Evolutionary conservation across 37 sponge, comb jelly and placozoan genomes (phyloP).

Genomic region (Cliona cf. orientalis): DNA sequence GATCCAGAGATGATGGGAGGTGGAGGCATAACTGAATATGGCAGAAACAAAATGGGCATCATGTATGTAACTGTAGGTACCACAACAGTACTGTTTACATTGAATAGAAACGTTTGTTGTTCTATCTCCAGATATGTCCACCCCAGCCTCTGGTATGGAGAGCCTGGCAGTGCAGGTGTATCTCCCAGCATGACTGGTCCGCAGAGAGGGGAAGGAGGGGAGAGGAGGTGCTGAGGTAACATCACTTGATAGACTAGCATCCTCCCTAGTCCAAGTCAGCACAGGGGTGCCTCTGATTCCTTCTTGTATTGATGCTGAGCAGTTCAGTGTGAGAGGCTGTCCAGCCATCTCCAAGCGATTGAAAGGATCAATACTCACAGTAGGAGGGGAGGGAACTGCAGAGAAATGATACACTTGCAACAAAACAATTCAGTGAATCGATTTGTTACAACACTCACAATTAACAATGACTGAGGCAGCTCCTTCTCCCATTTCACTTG

Average conservation of each 20-base stretch:
- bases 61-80: neutral
- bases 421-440: too few species aligned
- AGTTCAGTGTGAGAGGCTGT: too few species aligned
- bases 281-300: too few species aligned
- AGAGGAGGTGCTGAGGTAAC: too few species aligned
- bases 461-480: neutral
- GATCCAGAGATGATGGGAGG: slow-evolving; percentile 5
- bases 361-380: neutral
- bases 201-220: slow-evolving; percentile 25
- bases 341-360: too few species aligned
- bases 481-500: neutral
- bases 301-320: too few species aligned
- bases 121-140: neutral
- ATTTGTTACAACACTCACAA: neutral
- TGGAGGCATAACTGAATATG: neutral
- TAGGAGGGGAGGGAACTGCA: neutral
- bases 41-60: neutral
- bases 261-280: too few species aligned
- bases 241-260: too few species aligned
- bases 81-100: slow-evolving; percentile 2
- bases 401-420: neutral
- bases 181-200: slow-evolving; percentile 19
- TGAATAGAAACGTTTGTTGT: neutral
- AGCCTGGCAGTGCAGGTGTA: slow-evolving; percentile 20
- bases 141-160: neutral